Percentiles rank a stretch among this genome's conserved stretches.
phyloP scores from a whole-genome alignment of 2,888 invertebrate genomes.

The Pristionchus mayeri region DNA sequence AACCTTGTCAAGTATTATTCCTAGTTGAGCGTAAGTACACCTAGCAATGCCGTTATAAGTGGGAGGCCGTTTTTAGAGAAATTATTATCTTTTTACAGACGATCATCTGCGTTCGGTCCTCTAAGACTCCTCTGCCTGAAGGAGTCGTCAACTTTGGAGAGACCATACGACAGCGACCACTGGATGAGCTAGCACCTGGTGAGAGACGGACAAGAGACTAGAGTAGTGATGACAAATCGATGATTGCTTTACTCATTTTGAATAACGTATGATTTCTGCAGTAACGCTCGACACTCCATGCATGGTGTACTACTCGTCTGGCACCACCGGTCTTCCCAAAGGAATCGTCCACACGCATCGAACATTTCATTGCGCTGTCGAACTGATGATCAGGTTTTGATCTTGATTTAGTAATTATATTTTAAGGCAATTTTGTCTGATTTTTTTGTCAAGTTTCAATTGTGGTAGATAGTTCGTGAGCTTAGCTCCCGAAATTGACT shows the following conservation, averaged over 20 bases:
- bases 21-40: too few species aligned
- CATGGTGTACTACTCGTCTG: background rate
- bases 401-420: too few species aligned
- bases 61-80: too few species aligned
- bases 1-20: too few species aligned
- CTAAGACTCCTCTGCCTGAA: background rate
- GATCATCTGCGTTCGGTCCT: background rate
- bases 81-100: too few species aligned
- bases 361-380: background rate
- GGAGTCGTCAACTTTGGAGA: background rate
- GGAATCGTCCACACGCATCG: slow-evolving; percentile 12
- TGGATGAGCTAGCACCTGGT: background rate
- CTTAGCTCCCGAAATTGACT: too few species aligned
- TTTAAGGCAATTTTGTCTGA: too few species aligned
- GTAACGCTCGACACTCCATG: background rate
- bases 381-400: background rate
- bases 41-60: too few species aligned
- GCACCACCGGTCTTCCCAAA: slow-evolving; percentile 4
- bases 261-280: background rate
- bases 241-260: too few species aligned
- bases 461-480: too few species aligned
- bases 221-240: too few species aligned
- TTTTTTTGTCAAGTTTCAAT: too few species aligned
- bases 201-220: background rate
- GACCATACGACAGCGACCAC: background rate